Evolutionary conservation across 2,888 invertebrate species (phyloP).

Genomic region (Cheilosia soror): DNA sequence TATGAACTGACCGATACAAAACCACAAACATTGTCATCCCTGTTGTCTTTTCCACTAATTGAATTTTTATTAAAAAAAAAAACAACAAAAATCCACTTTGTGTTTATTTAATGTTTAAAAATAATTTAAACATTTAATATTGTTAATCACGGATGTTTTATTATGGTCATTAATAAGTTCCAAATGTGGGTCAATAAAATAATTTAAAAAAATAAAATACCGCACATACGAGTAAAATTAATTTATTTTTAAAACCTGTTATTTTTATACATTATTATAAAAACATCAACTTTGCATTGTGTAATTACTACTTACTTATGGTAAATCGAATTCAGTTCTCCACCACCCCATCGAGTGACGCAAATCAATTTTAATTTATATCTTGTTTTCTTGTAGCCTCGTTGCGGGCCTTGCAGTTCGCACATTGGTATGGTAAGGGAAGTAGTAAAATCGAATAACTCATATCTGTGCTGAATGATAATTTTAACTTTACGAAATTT

Average conservation of each 20-base stretch:
- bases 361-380: neutral
- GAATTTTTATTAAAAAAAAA: conserved; percentile 3
- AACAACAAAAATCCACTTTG: neutral
- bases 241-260: conserved; percentile 4
- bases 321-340: too few relatives aligned
- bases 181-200: conserved; percentile 41
- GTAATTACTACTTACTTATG: conserved; percentile 4
- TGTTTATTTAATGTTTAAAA: conserved; percentile 21
- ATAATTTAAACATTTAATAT: conserved; percentile 1
- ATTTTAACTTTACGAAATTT: conserved; percentile 35
- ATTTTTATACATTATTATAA: neutral
- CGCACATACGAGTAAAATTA: neutral
- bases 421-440: neutral
- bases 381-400: neutral
- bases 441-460: conserved; percentile 25
- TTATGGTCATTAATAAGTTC: conserved; percentile 17
- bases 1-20: neutral
- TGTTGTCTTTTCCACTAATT: neutral
- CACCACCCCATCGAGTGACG: too few relatives aligned
- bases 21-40: conserved; percentile 2
- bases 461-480: neutral
- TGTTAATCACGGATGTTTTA: conserved; percentile 29
- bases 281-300: neutral
- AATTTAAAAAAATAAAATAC: conserved; percentile 32
- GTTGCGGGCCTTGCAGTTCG: neutral